These are phyloP conservation scores for Neolamprologus sp. DNA, from an alignment of 2,113 vertebrate genomes.

Conservation along the genomic window DNA sequence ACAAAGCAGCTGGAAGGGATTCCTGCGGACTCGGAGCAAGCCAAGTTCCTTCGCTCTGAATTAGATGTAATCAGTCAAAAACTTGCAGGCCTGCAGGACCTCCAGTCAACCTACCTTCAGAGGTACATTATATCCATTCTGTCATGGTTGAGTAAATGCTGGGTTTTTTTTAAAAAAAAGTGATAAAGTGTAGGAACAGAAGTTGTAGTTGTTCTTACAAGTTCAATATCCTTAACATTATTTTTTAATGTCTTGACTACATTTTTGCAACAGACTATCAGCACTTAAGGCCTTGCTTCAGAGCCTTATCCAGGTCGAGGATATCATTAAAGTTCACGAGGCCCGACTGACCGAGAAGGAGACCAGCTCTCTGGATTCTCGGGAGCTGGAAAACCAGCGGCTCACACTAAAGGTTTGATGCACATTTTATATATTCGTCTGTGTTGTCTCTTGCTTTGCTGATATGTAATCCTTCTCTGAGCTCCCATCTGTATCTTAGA, in stretches of 20 bases:
- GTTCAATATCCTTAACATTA: neutral
- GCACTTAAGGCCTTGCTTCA: constrained; percentile 78
- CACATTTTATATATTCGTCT: neutral
- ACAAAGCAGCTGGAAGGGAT: constrained; percentile 57
- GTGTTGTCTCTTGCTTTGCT: neutral
- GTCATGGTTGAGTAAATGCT: neutral
- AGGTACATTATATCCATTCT: constrained; percentile 67
- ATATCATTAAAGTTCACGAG: constrained; percentile 88
- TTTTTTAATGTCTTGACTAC: neutral
- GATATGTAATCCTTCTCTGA: neutral
- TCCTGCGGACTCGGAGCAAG: constrained; percentile 58
- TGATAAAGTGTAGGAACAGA: neutral
- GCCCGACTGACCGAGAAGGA: constrained; percentile 92
- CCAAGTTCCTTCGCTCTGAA: constrained; percentile 73
- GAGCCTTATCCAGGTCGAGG: constrained; percentile 80
- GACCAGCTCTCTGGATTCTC: constrained; percentile 82
- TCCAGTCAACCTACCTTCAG: constrained; percentile 81
- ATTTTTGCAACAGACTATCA: constrained; percentile 71
- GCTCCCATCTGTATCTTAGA: neutral
- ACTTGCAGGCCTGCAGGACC: constrained; percentile 81
- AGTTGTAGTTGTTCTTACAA: neutral
- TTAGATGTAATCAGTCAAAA: constrained; percentile 83
- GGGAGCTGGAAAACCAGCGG: constrained; percentile 83
- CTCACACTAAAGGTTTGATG: constrained; percentile 79
- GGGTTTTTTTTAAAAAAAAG: neutral